phyloP scores from a whole-genome alignment of 2,888 invertebrate species.

The Bibio marci region DNA sequence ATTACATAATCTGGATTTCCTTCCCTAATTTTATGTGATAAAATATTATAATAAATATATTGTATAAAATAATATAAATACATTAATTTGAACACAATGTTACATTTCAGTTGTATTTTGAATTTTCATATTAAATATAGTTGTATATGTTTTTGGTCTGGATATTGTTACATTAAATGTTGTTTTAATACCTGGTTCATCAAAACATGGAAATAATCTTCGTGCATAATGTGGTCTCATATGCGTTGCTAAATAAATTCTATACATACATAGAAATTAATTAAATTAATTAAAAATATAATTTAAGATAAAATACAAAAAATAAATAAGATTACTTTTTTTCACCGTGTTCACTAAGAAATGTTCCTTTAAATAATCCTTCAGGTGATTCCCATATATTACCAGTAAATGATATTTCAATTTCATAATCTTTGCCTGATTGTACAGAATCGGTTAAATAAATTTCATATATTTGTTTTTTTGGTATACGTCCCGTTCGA shows the following conservation, averaged over 20 bases:
- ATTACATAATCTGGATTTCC: slow-evolving; percentile 41
- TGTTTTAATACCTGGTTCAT: slow-evolving; percentile 60
- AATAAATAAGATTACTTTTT: slow-evolving; percentile 14
- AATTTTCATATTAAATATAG: slow-evolving; percentile 47
- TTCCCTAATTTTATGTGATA: slow-evolving; percentile 22
- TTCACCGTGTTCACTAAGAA: slow-evolving; percentile 29
- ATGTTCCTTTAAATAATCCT: slow-evolving; percentile 52
- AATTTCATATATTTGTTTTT: slow-evolving; percentile 43
- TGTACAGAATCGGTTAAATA: slow-evolving; percentile 38
- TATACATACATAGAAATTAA: slow-evolving; percentile 13
- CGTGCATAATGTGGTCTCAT: slow-evolving; percentile 56
- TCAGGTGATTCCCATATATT: slow-evolving; percentile 43
- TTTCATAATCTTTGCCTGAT: slow-evolving; percentile 37
- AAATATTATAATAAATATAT: not conserved
- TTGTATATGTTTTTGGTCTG: slow-evolving; percentile 37
- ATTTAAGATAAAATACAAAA: not conserved
- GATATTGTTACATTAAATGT: slow-evolving; percentile 47
- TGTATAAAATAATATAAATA: not conserved
- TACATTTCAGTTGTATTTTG: slow-evolving; percentile 41
- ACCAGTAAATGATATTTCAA: slow-evolving; percentile 49
- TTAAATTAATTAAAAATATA: not conserved
- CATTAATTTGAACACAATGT: slow-evolving; percentile 12
- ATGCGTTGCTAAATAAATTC: slow-evolving; percentile 48
- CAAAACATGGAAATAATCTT: slow-evolving; percentile 66
- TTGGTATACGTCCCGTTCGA: slow-evolving; percentile 35